Evolutionary conservation across 2,113 vertebrate genomes (phyloP).

Genomic region (Athene noctua): DNA sequence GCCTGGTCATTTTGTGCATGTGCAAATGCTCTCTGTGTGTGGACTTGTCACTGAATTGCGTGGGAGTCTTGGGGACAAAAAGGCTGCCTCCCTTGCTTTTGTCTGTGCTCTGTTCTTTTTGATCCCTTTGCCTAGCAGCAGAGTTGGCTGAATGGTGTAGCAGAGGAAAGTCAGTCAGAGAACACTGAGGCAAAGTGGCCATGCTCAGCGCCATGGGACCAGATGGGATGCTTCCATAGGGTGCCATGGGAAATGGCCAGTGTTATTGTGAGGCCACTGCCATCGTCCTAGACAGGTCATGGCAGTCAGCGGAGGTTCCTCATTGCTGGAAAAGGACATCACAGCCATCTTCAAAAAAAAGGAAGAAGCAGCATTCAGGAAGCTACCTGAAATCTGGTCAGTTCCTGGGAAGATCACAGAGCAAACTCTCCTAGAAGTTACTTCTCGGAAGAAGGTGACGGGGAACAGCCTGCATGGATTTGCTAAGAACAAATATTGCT

Average conservation of each 20-base stretch:
- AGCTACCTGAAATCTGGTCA: background rate
- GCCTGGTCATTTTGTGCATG: background rate
- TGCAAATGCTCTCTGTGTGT: background rate
- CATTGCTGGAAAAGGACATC: background rate
- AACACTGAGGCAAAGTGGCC: background rate
- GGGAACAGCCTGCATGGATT: background rate
- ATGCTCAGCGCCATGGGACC: background rate
- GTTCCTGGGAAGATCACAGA: background rate
- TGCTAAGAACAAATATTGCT: background rate
- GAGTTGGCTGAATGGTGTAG: no score
- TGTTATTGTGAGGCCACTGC: background rate
- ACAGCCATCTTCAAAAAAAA: background rate
- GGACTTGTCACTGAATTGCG: background rate
- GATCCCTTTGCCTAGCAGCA: background rate
- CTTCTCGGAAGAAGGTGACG: background rate
- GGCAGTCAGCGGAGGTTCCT: background rate
- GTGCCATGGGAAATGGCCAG: background rate
- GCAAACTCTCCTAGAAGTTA: background rate
- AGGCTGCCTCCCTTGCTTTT: background rate
- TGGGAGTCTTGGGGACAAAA: background rate
- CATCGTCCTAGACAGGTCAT: rapidly evolving
- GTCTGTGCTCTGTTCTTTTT: background rate
- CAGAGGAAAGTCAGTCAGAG: background rate
- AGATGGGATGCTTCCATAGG: background rate
- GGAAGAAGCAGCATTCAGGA: background rate